Evolutionary conservation across 2,797 vertebrate species (phyloP).

Genomic region (Schizothorax lantsangensis): DNA sequence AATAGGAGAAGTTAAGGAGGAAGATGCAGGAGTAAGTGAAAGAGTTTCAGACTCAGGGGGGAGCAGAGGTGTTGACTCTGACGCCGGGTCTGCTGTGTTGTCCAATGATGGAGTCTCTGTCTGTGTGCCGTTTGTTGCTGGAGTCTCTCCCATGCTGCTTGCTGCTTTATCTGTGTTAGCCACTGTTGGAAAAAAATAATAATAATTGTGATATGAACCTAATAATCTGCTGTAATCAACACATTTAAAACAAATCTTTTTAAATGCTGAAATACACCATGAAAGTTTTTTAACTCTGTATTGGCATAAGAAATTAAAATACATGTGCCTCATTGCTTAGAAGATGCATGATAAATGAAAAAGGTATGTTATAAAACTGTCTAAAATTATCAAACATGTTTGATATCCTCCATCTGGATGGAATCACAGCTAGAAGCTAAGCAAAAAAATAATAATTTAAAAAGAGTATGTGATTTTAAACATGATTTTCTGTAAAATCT

Average conservation of each 20-base stretch:
- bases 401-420: too few relatives aligned
- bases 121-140: not conserved
- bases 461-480: too few relatives aligned
- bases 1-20: not conserved
- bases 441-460: not conserved
- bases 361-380: not conserved
- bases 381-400: too few relatives aligned
- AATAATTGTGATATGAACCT: not conserved
- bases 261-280: not conserved
- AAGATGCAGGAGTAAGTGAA: not conserved
- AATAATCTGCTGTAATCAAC: not conserved
- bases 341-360: not conserved
- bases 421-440: too few relatives aligned
- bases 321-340: not conserved
- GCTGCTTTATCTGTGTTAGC: not conserved
- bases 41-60: not conserved
- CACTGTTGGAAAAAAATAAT: not conserved
- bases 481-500: too few relatives aligned
- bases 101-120: not conserved
- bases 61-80: not conserved
- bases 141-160: not conserved
- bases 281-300: not conserved
- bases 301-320: not conserved
- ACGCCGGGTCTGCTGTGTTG: not conserved
- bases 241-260: not conserved